Evolutionary conservation across 2,113 vertebrate genomes (phyloP).

Genomic region (Hippocampus comes): DNA sequence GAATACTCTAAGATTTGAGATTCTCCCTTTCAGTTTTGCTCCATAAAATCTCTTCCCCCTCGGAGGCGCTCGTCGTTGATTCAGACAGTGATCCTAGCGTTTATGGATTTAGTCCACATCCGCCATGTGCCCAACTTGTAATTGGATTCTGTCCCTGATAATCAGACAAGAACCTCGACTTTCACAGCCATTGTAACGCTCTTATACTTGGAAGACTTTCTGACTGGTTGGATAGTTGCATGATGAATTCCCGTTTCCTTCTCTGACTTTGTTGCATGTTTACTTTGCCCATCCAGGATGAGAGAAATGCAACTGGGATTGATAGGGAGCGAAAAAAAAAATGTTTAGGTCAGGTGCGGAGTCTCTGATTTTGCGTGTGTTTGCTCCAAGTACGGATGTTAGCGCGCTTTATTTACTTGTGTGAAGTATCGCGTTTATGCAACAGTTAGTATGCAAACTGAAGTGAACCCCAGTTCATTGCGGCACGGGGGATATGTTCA

Average conservation of each 20-base stretch:
- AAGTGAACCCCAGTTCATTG: too few relatives aligned
- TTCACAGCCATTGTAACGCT: slow-evolving; percentile 2
- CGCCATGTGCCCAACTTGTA: slow-evolving; percentile 4
- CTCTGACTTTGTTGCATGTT: neutral
- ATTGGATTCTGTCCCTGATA: slow-evolving; percentile 21
- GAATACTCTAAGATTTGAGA: slow-evolving; percentile 62
- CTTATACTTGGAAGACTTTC: neutral
- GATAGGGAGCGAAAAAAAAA: neutral
- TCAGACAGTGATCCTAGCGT: slow-evolving; percentile 11
- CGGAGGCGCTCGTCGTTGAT: slow-evolving; percentile 9
- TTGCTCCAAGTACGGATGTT: neutral
- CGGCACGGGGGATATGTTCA: too few relatives aligned
- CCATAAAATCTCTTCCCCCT: slow-evolving; percentile 31
- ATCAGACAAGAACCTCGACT: neutral
- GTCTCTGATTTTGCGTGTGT: neutral
- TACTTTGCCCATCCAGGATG: neutral
- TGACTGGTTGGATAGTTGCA: neutral
- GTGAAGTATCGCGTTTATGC: too few relatives aligned
- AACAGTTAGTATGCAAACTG: too few relatives aligned
- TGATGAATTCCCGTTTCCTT: neutral
- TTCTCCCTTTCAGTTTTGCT: slow-evolving; percentile 36
- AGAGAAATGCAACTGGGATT: neutral
- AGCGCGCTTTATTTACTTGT: too few relatives aligned
- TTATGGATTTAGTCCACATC: slow-evolving; percentile 28
- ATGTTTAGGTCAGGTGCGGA: neutral